phyloP scores from a whole-genome alignment of 2,797 vertebrate genomes.

The Lacerta bilineata region DNA sequence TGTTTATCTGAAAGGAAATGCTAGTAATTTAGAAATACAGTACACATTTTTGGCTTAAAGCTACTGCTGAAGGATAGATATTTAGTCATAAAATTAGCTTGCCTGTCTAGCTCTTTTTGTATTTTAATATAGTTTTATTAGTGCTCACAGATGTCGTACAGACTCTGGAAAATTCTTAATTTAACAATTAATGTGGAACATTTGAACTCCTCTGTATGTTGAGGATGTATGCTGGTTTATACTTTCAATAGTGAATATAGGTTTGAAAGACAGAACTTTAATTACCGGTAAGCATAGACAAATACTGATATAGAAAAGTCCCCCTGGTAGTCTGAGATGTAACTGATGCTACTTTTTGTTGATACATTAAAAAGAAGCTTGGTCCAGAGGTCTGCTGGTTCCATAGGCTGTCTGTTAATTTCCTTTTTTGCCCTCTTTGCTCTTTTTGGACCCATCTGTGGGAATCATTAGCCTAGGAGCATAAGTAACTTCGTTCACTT shows the following conservation, averaged over 20 bases:
- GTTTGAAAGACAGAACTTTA: neutral
- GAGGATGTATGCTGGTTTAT: neutral
- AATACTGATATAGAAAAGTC: neutral
- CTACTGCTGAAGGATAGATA: neutral
- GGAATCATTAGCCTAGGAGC: neutral
- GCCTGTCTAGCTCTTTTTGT: neutral
- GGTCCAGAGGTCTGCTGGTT: neutral
- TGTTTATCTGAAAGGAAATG: slow-evolving; percentile 19
- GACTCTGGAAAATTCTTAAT: neutral
- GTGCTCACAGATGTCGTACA: neutral
- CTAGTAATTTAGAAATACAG: neutral
- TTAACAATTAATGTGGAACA: neutral
- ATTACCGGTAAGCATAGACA: neutral
- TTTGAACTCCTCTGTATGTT: neutral
- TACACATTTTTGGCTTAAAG: neutral
- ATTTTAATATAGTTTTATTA: slow-evolving; percentile 1
- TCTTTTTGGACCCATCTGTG: neutral
- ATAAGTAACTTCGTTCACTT: neutral
- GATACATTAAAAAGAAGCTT: neutral
- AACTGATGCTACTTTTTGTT: neutral
- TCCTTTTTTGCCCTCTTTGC: neutral
- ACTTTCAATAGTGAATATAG: neutral
- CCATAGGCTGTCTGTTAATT: neutral
- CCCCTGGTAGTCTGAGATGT: neutral
- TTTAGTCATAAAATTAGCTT: neutral